Conservation (phyloP, 1,140 invertebrate species). For the Drosophila pachea region DNA sequence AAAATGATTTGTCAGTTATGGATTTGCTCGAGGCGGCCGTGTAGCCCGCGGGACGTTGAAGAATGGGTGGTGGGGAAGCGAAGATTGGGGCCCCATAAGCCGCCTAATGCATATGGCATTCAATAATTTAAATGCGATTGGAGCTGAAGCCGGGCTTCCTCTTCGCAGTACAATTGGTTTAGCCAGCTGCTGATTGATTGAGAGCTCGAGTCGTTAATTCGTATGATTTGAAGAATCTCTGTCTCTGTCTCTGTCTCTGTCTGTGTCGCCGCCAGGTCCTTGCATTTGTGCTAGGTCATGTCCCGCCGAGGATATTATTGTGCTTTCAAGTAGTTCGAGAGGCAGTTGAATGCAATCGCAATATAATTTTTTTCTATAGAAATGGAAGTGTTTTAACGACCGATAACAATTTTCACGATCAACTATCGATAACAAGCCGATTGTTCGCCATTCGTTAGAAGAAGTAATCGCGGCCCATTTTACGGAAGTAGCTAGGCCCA, state of each 20-base stretch:
- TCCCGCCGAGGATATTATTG: constrained; percentile 21
- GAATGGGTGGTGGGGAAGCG: too few relatives aligned
- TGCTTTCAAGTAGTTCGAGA: neutral
- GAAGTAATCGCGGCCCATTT: neutral
- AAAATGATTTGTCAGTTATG: constrained; percentile 67
- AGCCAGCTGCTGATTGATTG: constrained; percentile 74
- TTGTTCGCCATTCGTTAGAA: too few relatives aligned
- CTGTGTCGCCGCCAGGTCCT: constrained; percentile 22
- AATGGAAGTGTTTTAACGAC: too few relatives aligned
- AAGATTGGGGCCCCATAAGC: too few relatives aligned
- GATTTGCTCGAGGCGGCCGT: constrained; percentile 21
- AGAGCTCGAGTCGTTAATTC: constrained; percentile 57
- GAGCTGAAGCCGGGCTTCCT: constrained; percentile 33
- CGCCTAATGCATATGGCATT: constrained; percentile 66
- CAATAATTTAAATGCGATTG: constrained; percentile 54
- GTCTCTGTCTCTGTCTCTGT: neutral
- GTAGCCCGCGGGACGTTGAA: neutral
- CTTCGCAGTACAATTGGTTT: constrained; percentile 62
- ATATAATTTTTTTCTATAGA: too few relatives aligned
- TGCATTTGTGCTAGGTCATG: constrained; percentile 39
- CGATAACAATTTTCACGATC: too few relatives aligned
- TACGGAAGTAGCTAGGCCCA: too few relatives aligned
- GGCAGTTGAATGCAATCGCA: neutral
- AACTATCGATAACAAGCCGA: too few relatives aligned
- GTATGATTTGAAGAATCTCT: constrained; percentile 24